These are phyloP conservation scores for Holothuria glaberrima DNA, from an alignment of 35 echinoderm and acorn worm species.

Conservation along the genomic window DNA sequence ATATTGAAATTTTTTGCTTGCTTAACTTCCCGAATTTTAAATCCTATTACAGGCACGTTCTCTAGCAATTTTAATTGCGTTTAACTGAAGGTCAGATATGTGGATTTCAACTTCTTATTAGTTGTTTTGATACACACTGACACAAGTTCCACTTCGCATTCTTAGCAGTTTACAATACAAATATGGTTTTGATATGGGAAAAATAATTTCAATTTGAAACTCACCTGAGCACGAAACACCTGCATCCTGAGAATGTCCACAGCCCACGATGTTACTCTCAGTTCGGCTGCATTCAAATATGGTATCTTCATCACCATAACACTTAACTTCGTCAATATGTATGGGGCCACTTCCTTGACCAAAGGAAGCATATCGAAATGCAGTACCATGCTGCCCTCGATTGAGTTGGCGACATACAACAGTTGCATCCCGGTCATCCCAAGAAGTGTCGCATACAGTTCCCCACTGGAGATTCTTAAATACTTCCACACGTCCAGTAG, in stretches of 20 bases:
- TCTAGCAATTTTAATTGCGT: too few relatives aligned
- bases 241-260: conserved; percentile 11
- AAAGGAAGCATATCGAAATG: not conserved
- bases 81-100: too few relatives aligned
- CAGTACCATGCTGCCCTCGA: not conserved
- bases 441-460: conserved; percentile 44
- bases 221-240: conserved; percentile 7
- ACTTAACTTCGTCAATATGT: not conserved
- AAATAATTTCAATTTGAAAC: too few relatives aligned
- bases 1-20: too few relatives aligned
- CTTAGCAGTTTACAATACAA: too few relatives aligned
- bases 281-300: not conserved
- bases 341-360: conserved; percentile 10
- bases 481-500: conserved; percentile 35
- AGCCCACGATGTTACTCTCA: not conserved
- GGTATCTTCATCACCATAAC: conserved; percentile 17
- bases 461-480: not conserved
- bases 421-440: conserved; percentile 17
- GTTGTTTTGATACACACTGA: too few relatives aligned
- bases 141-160: too few relatives aligned
- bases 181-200: too few relatives aligned
- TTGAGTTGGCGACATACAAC: conserved; percentile 44
- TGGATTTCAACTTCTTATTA: too few relatives aligned
- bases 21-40: too few relatives aligned
- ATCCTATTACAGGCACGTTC: too few relatives aligned